These are phyloP conservation scores for Colinus virginianus DNA, from an alignment of 2,113 vertebrate genomes.

Conservation along the genomic window DNA sequence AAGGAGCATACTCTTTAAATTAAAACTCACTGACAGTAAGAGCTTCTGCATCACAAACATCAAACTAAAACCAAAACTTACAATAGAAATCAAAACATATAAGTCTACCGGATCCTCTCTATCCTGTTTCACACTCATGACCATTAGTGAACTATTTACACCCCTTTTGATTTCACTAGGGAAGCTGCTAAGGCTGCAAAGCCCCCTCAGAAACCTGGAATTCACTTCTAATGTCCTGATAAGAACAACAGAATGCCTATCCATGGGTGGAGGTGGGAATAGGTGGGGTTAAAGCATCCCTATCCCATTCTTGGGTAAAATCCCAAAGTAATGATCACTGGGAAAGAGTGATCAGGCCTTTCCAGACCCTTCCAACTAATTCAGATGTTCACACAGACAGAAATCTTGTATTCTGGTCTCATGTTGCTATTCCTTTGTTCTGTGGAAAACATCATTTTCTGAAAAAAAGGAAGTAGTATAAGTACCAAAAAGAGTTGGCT, in stretches of 20 bases:
- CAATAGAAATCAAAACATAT: neutral
- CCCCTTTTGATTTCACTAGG: neutral
- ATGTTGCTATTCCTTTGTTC: neutral
- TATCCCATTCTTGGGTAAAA: neutral
- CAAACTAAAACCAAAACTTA: neutral
- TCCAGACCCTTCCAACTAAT: neutral
- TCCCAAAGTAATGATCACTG: neutral
- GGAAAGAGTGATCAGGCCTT: neutral
- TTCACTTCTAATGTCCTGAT: neutral
- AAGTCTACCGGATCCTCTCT: neutral
- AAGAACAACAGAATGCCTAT: neutral
- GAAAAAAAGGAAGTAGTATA: neutral
- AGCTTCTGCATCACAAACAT: neutral
- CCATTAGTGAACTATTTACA: neutral
- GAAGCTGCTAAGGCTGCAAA: neutral
- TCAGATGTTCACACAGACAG: neutral
- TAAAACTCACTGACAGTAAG: neutral
- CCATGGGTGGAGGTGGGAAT: neutral
- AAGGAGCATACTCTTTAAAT: neutral
- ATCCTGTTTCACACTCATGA: neutral
- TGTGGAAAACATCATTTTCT: neutral
- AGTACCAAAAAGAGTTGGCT: neutral
- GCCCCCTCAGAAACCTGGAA: neutral
- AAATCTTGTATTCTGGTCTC: neutral
- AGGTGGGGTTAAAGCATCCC: neutral